Conservation (phyloP, 2,888 invertebrate genomes). For the Tillus elongatus region DNA sequence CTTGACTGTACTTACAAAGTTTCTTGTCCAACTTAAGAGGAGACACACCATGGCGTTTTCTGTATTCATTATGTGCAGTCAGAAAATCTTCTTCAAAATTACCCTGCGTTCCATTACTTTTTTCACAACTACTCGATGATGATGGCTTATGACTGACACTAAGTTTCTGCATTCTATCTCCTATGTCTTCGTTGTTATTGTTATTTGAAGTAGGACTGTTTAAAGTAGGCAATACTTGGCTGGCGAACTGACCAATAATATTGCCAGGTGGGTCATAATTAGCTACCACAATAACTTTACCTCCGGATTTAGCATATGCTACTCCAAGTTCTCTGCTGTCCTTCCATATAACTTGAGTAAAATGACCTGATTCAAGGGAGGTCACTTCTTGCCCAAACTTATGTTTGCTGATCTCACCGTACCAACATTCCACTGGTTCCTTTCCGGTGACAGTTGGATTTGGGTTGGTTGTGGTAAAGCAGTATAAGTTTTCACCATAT, state of each 20-base stretch:
- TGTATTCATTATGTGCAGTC: slow-evolving; percentile 64
- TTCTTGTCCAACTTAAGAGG: slow-evolving; percentile 56
- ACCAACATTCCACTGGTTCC: slow-evolving; percentile 68
- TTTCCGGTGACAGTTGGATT: slow-evolving; percentile 55
- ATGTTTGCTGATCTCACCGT: slow-evolving; percentile 63
- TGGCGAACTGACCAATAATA: slow-evolving; percentile 2
- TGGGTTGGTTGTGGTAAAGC: slow-evolving; percentile 58
- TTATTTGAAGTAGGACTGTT: slow-evolving; percentile 49
- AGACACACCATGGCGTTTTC: slow-evolving; percentile 59
- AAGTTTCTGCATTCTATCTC: slow-evolving; percentile 17
- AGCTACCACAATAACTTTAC: slow-evolving; percentile 74
- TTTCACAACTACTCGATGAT: slow-evolving; percentile 13
- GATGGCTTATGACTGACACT: slow-evolving; percentile 16
- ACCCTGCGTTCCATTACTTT: slow-evolving; percentile 26
- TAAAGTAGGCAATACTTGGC: slow-evolving; percentile 50
- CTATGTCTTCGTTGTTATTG: slow-evolving; percentile 37
- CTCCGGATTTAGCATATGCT: slow-evolving; percentile 57
- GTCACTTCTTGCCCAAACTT: slow-evolving; percentile 60
- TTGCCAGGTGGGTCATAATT: slow-evolving; percentile 70
- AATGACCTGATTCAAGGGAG: slow-evolving; percentile 54
- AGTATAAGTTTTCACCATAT: slow-evolving; percentile 60
- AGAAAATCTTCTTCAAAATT: slow-evolving; percentile 63
- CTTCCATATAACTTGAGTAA: slow-evolving; percentile 80
- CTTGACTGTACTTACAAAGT: slow-evolving; percentile 57
- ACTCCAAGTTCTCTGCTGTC: slow-evolving; percentile 64